Evolutionary conservation across 2,113 vertebrate genomes (phyloP).

Genomic region (Diadophis punctatus): DNA sequence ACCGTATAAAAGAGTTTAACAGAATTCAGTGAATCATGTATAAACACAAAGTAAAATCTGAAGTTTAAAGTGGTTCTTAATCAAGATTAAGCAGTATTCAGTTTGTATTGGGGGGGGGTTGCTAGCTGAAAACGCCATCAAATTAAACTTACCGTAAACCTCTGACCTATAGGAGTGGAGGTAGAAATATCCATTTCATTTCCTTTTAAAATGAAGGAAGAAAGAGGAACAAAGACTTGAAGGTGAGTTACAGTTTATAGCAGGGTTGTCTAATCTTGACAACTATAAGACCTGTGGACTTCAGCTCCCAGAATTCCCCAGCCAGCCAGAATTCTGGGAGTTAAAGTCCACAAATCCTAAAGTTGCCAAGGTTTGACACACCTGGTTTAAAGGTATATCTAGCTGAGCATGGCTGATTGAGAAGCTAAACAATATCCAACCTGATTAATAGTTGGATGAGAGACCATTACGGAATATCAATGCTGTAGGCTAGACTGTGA

Average conservation of each 20-base stretch:
- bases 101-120: not conserved
- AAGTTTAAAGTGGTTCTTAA: not conserved
- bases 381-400: not conserved
- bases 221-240: not conserved
- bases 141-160: not conserved
- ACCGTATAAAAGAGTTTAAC: not conserved
- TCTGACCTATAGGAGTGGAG: not conserved
- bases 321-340: not conserved
- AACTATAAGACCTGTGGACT: not conserved
- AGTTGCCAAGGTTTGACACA: not conserved
- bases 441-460: not conserved
- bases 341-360: not conserved
- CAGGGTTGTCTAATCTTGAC: not conserved
- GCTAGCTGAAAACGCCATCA: not conserved
- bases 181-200: not conserved
- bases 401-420: not conserved
- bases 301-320: not conserved
- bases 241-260: not conserved
- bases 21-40: not conserved
- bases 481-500: not conserved
- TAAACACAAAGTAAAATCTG: not conserved
- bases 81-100: not conserved
- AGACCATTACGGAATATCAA: not conserved
- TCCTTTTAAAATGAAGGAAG: not conserved
- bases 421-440: not conserved